Evolutionary conservation across 2,888 invertebrate species (phyloP), one percentile per base, ranked within the genome.

Genomic region (Lasioglossum figueresi): DNA sequence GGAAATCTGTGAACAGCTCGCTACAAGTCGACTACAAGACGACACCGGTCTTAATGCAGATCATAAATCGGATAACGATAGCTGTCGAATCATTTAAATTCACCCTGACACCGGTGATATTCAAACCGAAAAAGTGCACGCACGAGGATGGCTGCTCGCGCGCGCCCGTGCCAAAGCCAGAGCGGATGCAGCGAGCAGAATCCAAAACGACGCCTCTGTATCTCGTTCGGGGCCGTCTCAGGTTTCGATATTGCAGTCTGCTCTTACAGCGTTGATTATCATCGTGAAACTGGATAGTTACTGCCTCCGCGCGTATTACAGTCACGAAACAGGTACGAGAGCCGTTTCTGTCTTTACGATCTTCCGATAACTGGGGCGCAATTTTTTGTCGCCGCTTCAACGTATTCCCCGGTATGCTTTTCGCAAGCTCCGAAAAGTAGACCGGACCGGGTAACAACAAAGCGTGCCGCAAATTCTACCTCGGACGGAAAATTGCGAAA

Each of bases 211-310:
- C 78, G 80, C 72, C 79, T 59, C 40, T 76, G 83, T 77, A 84
- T 85, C 80, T 79, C 77, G 74, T 76, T 71, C 73, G 80, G 76
- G 72, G 79, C 71, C 82, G 74, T 79, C 85, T 87, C 88, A 77
- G 75, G 83, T 85, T 88, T 88, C 88, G 88, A 88, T 87, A 85
- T 88, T 81, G 74, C 87, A 79, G 85, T 83, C 82, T 83, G 79
- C 88, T 79, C 76, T 83, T 87, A 80, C 88, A 76, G 83, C 80
- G 88, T 85, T 88, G 88, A 83, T 88, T 88, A 88, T 88, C 88
- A 85, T 83, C 85, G 76, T 81, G 88, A 85, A 88, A 88, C 81
- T 82, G 79, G 85, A 88, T 88, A 87, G 74, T 45, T 70, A 43
- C 81, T 73, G 43, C 82, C 82, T 87, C 87, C 82, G 45, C 79